Evolutionary conservation across 1,140 invertebrate species (phyloP), one percentile per base, ranked within the genome.

Genomic region (Hyphantria cunea): DNA sequence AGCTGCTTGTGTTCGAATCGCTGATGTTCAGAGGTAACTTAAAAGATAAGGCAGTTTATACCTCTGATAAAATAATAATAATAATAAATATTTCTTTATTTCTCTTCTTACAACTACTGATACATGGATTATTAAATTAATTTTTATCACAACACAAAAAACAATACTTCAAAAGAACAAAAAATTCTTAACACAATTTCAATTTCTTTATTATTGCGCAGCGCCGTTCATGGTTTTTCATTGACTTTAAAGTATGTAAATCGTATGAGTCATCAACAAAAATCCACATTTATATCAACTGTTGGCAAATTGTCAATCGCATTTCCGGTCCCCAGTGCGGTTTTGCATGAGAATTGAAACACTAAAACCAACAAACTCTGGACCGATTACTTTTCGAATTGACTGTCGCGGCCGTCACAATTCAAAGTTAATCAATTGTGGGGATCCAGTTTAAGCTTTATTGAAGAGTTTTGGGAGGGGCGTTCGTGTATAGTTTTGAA

Each of bases 341-440:
- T 59, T 59, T 49, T 39, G 47, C 42, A 59, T 59, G 55, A 48
- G 55, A 59, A 59, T 59, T 59, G 55, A 59, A 59, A 59, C 45
- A 59, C 15, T 15, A 34, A 50, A 55, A 59, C 44, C 55, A 59
- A 59, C 55, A 59, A 49, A 59, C 55, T 39, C 47, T 50, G 55
- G 14, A 31, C 25, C 47, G 44, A 59, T 59, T 59, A 59, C 55
- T 59, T 59, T 59, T 50, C 32, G 47, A 48, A 13, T 41, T 41
- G 32, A 55, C 41, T 10, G 42, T 25, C 17, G 17, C 53, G 41
- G 31, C 53, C 45, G 53, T 41, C 41, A 34, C 7, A 33, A 47
- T 55, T 55, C 53, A 55, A 55, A 55, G 25, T 55, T 55, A 55
- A 55, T 55, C 53, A 55, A 55, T 55, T 55, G 53, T 34, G 41